Base-by-base conservation (phyloP, 1,140 invertebrate species). In the Drosophila nannoptera region DNA sequence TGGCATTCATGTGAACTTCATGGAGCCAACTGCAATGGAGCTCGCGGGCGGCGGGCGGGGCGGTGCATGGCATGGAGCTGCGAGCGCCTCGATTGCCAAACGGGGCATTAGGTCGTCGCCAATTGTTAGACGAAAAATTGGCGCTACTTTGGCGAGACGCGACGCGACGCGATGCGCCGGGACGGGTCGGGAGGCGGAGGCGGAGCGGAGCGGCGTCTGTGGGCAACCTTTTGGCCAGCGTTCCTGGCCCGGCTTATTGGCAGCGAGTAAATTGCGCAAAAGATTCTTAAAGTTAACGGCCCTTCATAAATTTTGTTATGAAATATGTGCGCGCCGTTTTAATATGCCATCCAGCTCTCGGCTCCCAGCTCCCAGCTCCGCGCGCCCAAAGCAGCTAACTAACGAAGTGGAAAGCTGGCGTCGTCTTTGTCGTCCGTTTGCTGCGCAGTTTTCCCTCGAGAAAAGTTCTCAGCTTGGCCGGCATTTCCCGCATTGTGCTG, bases 1-100 rank as follows among this genome's bases (percentile, higher is more conserved):
- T 88, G 87, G 87, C 77, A 82, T 88, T 88, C 86, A 88, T 87
- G 81, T 88, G 87, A 88, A 88, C 87, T 84, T 75, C 80, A 75
- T 75, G 68, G 22, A 69, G 68, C 46, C 48, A 59, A 45, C 62
- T 48, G 54, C 50, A 60, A 52, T 36, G 35, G 5, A 4, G 7
- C 35, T 7, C 45, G 4, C 38, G 29, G 36, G 38, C 11, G 8
- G 22, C 35, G 2, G 40, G 22, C 6, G 7, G 12, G 2, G 16
- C 11, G 32, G 6, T 9, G 11, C 14, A n/a, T n/a, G n/a, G n/a
- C n/a, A n/a, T n/a, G n/a, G 53, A 46, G 45, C n/a, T 43, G 52
- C 35, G 40, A 11, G 38, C 38, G 69, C 22, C 22, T 69, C 73
- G 74, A 82, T 77, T 81, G 76, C 76, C 76, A 83, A 80, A 84